Evolutionary conservation across 2,888 invertebrate genomes (phyloP).

Genomic region (Lithosia quadra): DNA sequence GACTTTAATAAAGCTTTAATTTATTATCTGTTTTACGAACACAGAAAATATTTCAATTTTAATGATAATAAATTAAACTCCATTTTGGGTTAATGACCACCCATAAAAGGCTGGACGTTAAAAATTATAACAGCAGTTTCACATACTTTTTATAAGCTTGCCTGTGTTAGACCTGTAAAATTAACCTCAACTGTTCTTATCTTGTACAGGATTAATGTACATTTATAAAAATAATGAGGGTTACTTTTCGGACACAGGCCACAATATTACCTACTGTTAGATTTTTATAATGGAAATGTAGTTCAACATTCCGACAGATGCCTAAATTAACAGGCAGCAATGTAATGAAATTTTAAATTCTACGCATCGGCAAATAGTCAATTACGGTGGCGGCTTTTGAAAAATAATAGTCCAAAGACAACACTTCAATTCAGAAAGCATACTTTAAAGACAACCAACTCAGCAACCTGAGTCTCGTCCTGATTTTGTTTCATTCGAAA

Average conservation of each 20-base stretch:
- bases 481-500: too few relatives aligned
- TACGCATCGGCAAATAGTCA: not conserved
- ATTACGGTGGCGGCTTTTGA: too few relatives aligned
- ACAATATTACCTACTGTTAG: too few relatives aligned
- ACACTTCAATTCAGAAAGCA: too few relatives aligned
- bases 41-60: constrained; percentile 55
- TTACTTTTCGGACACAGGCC: too few relatives aligned
- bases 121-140: constrained; percentile 33
- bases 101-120: constrained; percentile 37
- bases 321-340: too few relatives aligned
- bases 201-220: not conserved
- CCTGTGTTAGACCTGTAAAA: not conserved
- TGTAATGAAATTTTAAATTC: not conserved
- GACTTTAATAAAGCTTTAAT: constrained; percentile 12
- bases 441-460: too few relatives aligned
- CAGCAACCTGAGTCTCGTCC: too few relatives aligned
- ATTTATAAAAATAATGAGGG: not conserved
- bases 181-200: not conserved
- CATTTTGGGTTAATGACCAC: constrained; percentile 51
- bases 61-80: constrained; percentile 58
- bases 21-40: constrained; percentile 25
- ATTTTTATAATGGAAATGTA: too few relatives aligned
- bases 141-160: not conserved
- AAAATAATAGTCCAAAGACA: too few relatives aligned
- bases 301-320: too few relatives aligned